Conservation (phyloP, 2,113 vertebrate genomes). For the Malurus melanocephalus region DNA sequence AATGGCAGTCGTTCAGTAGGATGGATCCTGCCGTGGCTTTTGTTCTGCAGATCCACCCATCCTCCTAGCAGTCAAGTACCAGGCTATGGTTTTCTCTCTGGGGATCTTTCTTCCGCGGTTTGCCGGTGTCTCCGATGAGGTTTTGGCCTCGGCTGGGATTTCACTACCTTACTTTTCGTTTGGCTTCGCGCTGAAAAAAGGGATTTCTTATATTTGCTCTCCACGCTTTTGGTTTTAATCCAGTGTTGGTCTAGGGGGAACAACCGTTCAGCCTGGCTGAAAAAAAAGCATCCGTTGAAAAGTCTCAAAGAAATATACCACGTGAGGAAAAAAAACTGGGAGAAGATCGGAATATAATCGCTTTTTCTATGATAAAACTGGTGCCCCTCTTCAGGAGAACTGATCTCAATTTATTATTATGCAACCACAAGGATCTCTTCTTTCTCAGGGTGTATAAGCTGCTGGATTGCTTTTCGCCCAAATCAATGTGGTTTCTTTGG, state of each 20-base stretch:
- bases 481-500: slow-evolving; percentile 99
- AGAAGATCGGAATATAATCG: slow-evolving; percentile 87
- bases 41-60: slow-evolving; percentile 94
- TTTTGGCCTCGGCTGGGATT: slow-evolving; percentile 78
- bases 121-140: slow-evolving; percentile 84
- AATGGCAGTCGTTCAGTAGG: slow-evolving; percentile 89
- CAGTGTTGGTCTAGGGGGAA: slow-evolving; percentile 77
- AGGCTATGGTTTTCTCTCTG: slow-evolving; percentile 88
- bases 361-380: slow-evolving; percentile 94
- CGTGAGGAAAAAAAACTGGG: slow-evolving; percentile 90
- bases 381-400: slow-evolving; percentile 91
- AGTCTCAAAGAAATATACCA: slow-evolving; percentile 88
- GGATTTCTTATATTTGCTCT: slow-evolving; percentile 29
- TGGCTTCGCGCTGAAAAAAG: slow-evolving; percentile 72
- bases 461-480: slow-evolving; percentile 99
- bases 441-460: slow-evolving; percentile 99
- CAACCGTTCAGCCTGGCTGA: slow-evolving; percentile 83
- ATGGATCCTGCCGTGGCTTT: slow-evolving; percentile 90
- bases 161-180: slow-evolving; percentile 71
- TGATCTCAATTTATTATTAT: slow-evolving; percentile 97
- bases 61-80: slow-evolving; percentile 86
- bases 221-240: slow-evolving; percentile 72
- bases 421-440: slow-evolving; percentile 97
- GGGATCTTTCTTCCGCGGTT: slow-evolving; percentile 81
- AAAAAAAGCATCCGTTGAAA: slow-evolving; percentile 82